phyloP scores from a whole-genome alignment of 2,888 invertebrate species.

The Anthrax anthrax region DNA sequence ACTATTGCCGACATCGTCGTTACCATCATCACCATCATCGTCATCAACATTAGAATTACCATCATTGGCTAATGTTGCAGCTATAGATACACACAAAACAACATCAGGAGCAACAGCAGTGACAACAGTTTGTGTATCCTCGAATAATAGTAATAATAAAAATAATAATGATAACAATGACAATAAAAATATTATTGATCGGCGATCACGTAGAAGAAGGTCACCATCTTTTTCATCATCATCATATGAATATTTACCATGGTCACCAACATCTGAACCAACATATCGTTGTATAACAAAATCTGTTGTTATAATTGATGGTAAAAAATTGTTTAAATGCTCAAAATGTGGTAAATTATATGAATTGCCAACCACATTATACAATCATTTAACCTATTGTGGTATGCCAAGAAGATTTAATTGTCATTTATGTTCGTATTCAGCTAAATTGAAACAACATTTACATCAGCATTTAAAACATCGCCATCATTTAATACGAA shows the following conservation, averaged over 20 bases:
- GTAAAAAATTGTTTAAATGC: slow-evolving; percentile 7
- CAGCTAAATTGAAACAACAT: slow-evolving; percentile 10
- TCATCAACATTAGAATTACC: background rate
- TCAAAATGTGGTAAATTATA: slow-evolving; percentile 6
- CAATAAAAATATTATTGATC: too few relatives aligned
- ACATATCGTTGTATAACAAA: slow-evolving; percentile 4
- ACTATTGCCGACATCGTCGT: background rate
- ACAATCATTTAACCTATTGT: slow-evolving; percentile 10
- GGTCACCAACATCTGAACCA: background rate
- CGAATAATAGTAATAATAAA: too few relatives aligned
- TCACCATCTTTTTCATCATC: too few relatives aligned
- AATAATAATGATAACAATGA: too few relatives aligned
- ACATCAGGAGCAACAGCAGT: too few relatives aligned
- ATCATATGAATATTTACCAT: too few relatives aligned
- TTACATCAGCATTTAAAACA: slow-evolving; percentile 9
- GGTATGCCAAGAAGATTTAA: slow-evolving; percentile 8
- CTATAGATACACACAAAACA: too few relatives aligned
- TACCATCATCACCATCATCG: background rate
- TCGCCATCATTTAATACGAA: slow-evolving; percentile 4
- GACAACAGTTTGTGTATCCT: too few relatives aligned
- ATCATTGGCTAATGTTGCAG: too few relatives aligned
- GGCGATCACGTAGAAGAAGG: too few relatives aligned
- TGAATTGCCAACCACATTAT: slow-evolving; percentile 6
- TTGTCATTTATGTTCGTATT: slow-evolving; percentile 9
- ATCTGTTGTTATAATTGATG: slow-evolving; percentile 4